Percentiles rank a stretch among this genome's conserved stretches.
Evolutionary conservation across 2,888 invertebrate genomes (phyloP).

Genomic region (Altica lythri): DNA sequence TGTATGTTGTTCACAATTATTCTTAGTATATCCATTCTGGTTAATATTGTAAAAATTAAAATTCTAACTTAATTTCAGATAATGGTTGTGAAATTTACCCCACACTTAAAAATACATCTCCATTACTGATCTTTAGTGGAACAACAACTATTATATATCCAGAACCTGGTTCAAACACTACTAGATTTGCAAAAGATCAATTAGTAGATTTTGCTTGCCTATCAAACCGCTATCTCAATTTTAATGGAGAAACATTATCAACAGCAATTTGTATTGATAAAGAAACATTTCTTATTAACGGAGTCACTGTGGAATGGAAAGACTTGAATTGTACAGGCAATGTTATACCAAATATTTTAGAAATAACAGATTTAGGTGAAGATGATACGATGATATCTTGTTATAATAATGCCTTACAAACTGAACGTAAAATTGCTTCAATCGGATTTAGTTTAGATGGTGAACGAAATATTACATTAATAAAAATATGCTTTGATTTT

Average conservation of each 20-base stretch:
- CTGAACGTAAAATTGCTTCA: neutral
- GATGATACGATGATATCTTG: neutral
- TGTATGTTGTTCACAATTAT: too few species aligned
- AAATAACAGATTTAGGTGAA: neutral
- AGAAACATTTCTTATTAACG: neutral
- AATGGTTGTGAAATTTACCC: neutral
- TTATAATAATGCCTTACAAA: neutral
- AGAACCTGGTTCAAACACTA: neutral
- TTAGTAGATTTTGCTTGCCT: neutral
- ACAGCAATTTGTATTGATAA: neutral
- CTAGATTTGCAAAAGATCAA: neutral
- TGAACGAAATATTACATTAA: conserved; percentile 31
- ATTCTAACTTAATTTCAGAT: too few species aligned
- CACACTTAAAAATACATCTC: neutral
- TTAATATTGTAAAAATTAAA: too few species aligned
- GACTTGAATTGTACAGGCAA: neutral
- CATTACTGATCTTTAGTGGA: neutral
- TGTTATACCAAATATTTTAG: neutral
- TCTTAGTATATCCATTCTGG: too few species aligned
- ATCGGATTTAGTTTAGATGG: conserved; percentile 6
- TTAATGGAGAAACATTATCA: neutral
- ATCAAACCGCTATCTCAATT: too few species aligned
- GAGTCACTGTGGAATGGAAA: neutral
- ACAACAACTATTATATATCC: neutral
- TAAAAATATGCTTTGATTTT: conserved; percentile 63